Conservation (phyloP, 23 tunicate species). For the Aplidium turbinatum region DNA sequence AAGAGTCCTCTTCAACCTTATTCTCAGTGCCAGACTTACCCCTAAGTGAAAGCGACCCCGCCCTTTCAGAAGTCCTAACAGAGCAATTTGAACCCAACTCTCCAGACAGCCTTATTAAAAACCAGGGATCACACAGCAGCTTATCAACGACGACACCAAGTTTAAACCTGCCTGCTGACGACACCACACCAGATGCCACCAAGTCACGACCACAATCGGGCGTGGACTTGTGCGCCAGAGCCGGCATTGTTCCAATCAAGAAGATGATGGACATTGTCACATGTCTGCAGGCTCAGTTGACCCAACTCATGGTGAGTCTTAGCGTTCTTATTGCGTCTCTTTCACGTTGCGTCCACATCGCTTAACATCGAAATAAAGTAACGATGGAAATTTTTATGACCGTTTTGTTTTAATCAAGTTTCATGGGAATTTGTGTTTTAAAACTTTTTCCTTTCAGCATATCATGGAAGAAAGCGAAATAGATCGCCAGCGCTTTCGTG, state of each 20-base stretch:
- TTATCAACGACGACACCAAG: too few species aligned
- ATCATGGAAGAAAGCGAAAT: too few species aligned
- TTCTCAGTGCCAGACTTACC: background rate
- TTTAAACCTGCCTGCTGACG: background rate
- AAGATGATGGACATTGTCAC: constrained; percentile 32
- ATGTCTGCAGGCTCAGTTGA: constrained; percentile 51
- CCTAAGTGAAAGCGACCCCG: constrained; percentile 2
- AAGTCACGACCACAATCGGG: constrained; percentile 42
- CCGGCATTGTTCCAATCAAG: constrained; percentile 27
- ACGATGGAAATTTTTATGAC: too few species aligned
- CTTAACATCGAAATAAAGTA: too few species aligned
- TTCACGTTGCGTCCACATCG: too few species aligned
- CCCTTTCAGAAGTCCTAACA: background rate
- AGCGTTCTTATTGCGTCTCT: too few species aligned
- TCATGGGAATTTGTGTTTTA: too few species aligned
- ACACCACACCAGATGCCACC: background rate
- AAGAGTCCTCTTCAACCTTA: background rate
- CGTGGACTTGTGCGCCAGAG: constrained; percentile 12
- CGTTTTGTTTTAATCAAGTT: too few species aligned
- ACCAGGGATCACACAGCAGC: too few species aligned
- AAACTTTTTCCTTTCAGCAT: too few species aligned
- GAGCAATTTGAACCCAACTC: background rate
- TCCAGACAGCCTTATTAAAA: too few species aligned
- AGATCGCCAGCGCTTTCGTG: too few species aligned
- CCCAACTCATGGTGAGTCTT: constrained; percentile 51